phyloP scores from a whole-genome alignment of 2,113 vertebrate species.

The Corvus hawaiiensis region DNA sequence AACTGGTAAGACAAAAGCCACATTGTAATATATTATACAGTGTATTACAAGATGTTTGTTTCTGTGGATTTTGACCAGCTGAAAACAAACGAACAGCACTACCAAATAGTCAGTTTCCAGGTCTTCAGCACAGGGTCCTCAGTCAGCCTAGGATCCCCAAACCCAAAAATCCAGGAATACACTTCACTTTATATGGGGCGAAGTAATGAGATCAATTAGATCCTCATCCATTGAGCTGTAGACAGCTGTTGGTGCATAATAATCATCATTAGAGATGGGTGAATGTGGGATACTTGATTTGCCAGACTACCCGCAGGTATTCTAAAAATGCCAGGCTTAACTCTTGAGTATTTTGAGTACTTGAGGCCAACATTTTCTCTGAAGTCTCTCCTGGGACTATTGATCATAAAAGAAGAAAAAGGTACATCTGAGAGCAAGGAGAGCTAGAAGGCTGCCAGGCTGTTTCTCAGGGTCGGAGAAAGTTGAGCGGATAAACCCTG shows the following conservation, averaged over 20 bases:
- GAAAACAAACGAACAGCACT: neutral
- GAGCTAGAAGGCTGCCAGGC: neutral
- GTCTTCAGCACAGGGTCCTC: neutral
- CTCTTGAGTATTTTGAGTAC: constrained; percentile 50
- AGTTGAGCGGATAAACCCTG: neutral
- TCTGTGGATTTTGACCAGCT: constrained; percentile 21
- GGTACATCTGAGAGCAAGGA: neutral
- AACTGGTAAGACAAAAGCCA: constrained; percentile 64
- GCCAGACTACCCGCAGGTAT: constrained; percentile 66
- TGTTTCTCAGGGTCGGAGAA: neutral
- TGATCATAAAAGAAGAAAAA: constrained; percentile 43
- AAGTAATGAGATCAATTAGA: constrained; percentile 80
- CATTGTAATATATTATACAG: constrained; percentile 1
- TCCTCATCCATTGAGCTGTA: constrained; percentile 69
- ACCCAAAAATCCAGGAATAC: constrained; percentile 8
- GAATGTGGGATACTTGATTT: constrained; percentile 66
- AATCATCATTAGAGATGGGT: constrained; percentile 69
- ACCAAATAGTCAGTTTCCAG: neutral
- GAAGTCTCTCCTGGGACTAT: constrained; percentile 17
- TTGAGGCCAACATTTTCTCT: constrained; percentile 45
- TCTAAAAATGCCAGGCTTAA: constrained; percentile 56
- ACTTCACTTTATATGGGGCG: constrained; percentile 67
- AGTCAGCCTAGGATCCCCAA: constrained; percentile 7
- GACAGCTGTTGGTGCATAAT: constrained; percentile 75
- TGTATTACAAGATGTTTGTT: constrained; percentile 8